phyloP scores from a whole-genome alignment of 2,888 invertebrate genomes.

The Allolobophora icterica region DNA sequence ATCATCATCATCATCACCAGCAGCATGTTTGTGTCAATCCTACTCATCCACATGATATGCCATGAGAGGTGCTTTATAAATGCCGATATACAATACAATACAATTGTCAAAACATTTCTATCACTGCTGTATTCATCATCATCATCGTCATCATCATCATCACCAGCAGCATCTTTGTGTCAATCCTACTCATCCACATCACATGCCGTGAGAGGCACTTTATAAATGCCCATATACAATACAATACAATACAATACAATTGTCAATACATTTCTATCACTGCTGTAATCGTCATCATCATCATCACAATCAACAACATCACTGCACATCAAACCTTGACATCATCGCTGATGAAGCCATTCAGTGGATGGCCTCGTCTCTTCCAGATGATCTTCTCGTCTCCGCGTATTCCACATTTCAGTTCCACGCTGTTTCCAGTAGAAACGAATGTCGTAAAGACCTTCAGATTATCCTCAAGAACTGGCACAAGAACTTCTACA shows the following conservation, averaged over 20 bases:
- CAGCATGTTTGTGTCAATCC: too few relatives aligned
- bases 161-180: neutral
- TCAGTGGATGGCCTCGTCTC: slow-evolving; percentile 73
- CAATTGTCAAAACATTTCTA: neutral
- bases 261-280: neutral
- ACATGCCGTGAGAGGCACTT: too few relatives aligned
- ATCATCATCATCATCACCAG: neutral
- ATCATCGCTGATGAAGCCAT: slow-evolving; percentile 68
- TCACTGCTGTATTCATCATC: neutral
- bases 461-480: slow-evolving; percentile 18
- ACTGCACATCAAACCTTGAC: slow-evolving; percentile 55
- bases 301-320: slow-evolving; percentile 22
- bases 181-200: too few relatives aligned
- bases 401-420: slow-evolving; percentile 79
- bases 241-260: too few relatives aligned
- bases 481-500: slow-evolving; percentile 18
- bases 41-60: too few relatives aligned
- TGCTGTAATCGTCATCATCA: neutral
- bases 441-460: slow-evolving; percentile 74
- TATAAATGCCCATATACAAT: too few relatives aligned
- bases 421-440: slow-evolving; percentile 79
- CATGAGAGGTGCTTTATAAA: too few relatives aligned
- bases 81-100: too few relatives aligned
- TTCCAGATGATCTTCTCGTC: slow-evolving; percentile 78
- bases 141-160: neutral